Percentiles rank a stretch among this genome's conserved stretches.
phyloP scores from a whole-genome alignment of 1,140 invertebrate species.

The Macrostomum lignano region DNA sequence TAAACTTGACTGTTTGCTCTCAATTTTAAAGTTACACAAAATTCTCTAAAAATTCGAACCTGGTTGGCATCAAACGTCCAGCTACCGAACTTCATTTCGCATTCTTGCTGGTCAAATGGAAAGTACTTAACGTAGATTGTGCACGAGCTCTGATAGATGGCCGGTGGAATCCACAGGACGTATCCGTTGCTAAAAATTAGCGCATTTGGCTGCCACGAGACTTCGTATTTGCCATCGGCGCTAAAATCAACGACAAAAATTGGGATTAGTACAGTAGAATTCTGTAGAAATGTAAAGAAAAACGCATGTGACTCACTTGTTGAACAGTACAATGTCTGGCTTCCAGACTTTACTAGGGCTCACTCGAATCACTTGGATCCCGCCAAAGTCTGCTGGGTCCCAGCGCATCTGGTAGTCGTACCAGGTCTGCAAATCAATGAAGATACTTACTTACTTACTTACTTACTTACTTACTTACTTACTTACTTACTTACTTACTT shows the following conservation, averaged over 20 bases:
- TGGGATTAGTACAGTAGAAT: neutral
- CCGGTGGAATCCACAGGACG: slow-evolving; percentile 85
- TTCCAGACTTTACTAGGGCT: slow-evolving; percentile 43
- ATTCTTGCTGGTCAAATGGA: slow-evolving; percentile 75
- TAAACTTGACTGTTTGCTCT: no score
- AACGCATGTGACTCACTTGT: slow-evolving; percentile 43
- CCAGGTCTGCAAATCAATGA: no score
- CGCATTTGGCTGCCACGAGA: slow-evolving; percentile 73
- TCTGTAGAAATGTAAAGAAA: neutral
- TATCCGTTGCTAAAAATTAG: slow-evolving; percentile 67
- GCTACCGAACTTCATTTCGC: slow-evolving; percentile 93
- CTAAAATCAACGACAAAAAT: slow-evolving; percentile 9
- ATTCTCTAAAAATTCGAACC: no score
- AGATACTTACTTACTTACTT: no score
- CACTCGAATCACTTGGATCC: neutral
- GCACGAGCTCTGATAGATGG: slow-evolving; percentile 93
- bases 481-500: no score
- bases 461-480: no score
- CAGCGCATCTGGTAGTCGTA: no score
- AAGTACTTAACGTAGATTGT: slow-evolving; percentile 96
- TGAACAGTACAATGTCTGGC: slow-evolving; percentile 94
- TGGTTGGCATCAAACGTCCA: slow-evolving; percentile 44
- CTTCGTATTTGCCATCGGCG: slow-evolving; percentile 28
- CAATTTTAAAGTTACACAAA: no score
- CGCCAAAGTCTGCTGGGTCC: no score